phyloP scores from a whole-genome alignment of 2,888 invertebrate species.

The Ptychoptera contaminata region DNA sequence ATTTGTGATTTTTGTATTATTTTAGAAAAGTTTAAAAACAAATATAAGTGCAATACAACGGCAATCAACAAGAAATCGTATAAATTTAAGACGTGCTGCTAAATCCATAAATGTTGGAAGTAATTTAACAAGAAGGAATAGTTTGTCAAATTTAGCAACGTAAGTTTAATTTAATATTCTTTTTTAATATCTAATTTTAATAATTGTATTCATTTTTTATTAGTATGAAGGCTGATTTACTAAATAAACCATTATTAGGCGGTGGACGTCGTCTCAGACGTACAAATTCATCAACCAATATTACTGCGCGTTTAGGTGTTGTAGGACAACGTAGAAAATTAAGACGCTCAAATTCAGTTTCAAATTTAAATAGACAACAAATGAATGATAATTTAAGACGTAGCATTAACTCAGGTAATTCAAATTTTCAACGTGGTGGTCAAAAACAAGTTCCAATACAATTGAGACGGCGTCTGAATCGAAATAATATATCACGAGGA shows the following conservation, averaged over 20 bases:
- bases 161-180: conserved; percentile 20
- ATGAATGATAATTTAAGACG: neutral
- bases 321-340: conserved; percentile 19
- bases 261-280: conserved; percentile 15
- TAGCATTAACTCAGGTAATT: neutral
- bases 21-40: conserved; percentile 31
- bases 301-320: conserved; percentile 20
- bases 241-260: conserved; percentile 8
- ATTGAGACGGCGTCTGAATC: conserved; percentile 6
- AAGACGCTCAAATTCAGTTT: conserved; percentile 1
- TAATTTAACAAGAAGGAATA: conserved; percentile 25
- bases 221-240: conserved; percentile 31
- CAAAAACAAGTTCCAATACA: neutral
- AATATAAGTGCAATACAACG: conserved; percentile 12
- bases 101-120: conserved; percentile 26
- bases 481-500: conserved; percentile 5
- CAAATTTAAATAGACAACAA: neutral
- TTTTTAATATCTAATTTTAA: conserved; percentile 9
- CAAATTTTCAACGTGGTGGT: neutral
- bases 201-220: conserved; percentile 11
- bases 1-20: conserved; percentile 10
- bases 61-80: conserved; percentile 13
- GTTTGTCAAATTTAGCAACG: conserved; percentile 28
- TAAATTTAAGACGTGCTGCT: conserved; percentile 18
- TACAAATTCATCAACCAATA: conserved; percentile 18